These are phyloP conservation scores for Pachyrhynchus sulphureomaculatus DNA, from an alignment of 1,140 invertebrate species.

Conservation along the genomic window DNA sequence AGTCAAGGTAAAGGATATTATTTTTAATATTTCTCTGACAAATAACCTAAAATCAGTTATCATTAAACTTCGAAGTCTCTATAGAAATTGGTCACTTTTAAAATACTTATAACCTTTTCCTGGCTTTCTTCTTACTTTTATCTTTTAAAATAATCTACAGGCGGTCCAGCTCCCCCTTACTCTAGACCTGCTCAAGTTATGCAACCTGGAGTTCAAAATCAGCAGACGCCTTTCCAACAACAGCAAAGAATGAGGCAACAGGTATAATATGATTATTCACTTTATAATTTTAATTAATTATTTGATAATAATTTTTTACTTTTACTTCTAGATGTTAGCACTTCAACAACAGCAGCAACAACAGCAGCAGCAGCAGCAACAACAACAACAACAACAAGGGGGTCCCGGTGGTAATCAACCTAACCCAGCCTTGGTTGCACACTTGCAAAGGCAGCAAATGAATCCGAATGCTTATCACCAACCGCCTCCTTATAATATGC, in stretches of 20 bases:
- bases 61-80: no score
- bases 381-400: slow-evolving; percentile 44
- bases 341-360: slow-evolving; percentile 42
- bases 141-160: no score
- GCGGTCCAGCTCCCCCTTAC: slow-evolving; percentile 50
- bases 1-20: slow-evolving; percentile 19
- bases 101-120: no score
- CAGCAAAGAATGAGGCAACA: slow-evolving; percentile 41
- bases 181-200: slow-evolving; percentile 45
- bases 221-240: slow-evolving; percentile 41
- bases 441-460: slow-evolving; percentile 48
- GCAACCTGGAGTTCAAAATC: slow-evolving; percentile 40
- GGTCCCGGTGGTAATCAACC: slow-evolving; percentile 44
- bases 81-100: no score
- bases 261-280: no score
- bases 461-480: slow-evolving; percentile 48
- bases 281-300: no score
- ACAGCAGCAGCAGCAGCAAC: slow-evolving; percentile 47
- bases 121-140: no score
- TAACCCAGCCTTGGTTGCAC: slow-evolving; percentile 43
- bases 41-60: background rate
- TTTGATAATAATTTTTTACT: no score
- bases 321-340: background rate
- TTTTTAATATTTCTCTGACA: background rate
- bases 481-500: slow-evolving; percentile 48